Evolutionary conservation across 2,797 vertebrate species (phyloP), one percentile per base, ranked within the genome.

Genomic region (Tokudaia muenninki): DNA sequence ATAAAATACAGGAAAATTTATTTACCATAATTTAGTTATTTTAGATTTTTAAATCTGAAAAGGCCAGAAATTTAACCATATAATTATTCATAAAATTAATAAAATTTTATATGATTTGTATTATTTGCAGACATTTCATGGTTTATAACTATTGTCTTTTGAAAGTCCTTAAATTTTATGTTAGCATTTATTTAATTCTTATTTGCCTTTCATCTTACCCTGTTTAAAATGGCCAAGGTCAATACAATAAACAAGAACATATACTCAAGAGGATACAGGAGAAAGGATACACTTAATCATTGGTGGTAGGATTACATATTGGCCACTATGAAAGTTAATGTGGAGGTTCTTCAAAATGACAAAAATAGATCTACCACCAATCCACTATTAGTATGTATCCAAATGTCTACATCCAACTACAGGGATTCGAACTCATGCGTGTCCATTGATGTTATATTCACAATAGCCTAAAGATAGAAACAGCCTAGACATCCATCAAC

Each of bases 1-100:
- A n/a, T 57, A 22, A 93, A 50, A 7, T 67, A 81, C n/a, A 34
- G 24, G 9, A 61, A 70, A 34, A 8, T 70, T 77, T 88, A 3
- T 41, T 57, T 19, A 2, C 59, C n/a, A 41, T 88, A 22, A 63
- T 88, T 90, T 67, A 8, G 12, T 92, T 96, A 63, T 37, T 94
- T 92, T 63, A 87, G 6, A 92, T 29, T 65, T 92, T 86, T 94
- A 37, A 65, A 65, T n/a, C 21, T 93, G 50, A 50, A 94, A 96
- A 95, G 12, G 16, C 7, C 86, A 92, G 83, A 44, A 87, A 92
- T 87, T 95, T 81, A 87, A 96, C 6, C 2, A 52, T 14, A 37
- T 90, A 59, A 79, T 96, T 92, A 72, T 31, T 55, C 14, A 65
- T 91, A 78, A 95, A 96, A 82, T 52, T 4, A 21, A 92, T 95